Conservation (phyloP, 2,797 vertebrate species). For the Thunnus albacares region DNA sequence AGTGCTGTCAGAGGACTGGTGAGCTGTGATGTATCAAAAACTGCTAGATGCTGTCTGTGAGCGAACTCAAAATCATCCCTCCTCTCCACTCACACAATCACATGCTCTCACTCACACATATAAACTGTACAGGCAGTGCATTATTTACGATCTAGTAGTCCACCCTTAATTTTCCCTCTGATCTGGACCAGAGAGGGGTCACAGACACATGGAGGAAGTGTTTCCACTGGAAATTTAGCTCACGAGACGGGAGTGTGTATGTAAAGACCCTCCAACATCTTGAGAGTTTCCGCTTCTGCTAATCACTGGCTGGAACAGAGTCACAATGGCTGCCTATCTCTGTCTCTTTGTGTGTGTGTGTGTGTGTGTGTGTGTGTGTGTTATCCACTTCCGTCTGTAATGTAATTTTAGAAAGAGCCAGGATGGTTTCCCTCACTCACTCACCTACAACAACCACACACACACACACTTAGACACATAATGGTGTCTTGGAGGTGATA, state of each 20-base stretch:
- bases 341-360: slow-evolving; percentile 25
- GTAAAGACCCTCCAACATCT: slow-evolving; percentile 31
- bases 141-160: slow-evolving; percentile 37
- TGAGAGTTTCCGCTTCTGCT: slow-evolving; percentile 61
- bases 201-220: slow-evolving; percentile 40
- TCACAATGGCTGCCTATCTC: slow-evolving; percentile 43
- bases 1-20: background rate
- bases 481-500: slow-evolving; percentile 1
- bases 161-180: slow-evolving; percentile 52
- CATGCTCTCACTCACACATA: background rate
- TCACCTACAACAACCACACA: background rate
- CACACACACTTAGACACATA: slow-evolving; percentile 15
- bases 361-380: slow-evolving; percentile 14
- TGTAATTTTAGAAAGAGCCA: slow-evolving; percentile 69
- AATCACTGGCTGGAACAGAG: slow-evolving; percentile 61
- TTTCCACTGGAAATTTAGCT: slow-evolving; percentile 74
- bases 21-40: background rate
- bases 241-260: slow-evolving; percentile 49
- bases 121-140: background rate
- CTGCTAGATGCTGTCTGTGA: background rate
- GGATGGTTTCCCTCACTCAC: slow-evolving; percentile 25
- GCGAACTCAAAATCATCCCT: background rate
- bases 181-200: slow-evolving; percentile 45
- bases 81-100: background rate
- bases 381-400: slow-evolving; percentile 49